Conservation (phyloP, 2,888 invertebrate species). For the Unio pictorum region DNA sequence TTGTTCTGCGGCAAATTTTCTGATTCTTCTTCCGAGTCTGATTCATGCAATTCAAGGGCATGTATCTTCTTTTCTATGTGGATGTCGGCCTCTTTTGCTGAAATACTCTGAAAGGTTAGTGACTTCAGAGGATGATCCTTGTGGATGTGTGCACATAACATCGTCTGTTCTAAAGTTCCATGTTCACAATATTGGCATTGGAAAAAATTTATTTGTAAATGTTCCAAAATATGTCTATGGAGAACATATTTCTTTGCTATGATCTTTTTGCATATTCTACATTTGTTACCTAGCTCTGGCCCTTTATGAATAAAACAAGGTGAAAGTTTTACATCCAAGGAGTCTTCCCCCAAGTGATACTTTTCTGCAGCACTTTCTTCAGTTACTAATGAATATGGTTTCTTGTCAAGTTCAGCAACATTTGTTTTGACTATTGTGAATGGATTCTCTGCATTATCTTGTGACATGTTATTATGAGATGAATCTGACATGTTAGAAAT, state of each 20-base stretch:
- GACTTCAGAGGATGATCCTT: slow-evolving; percentile 27
- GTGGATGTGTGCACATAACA: slow-evolving; percentile 43
- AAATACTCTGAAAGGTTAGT: slow-evolving; percentile 12
- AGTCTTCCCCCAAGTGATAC: slow-evolving; percentile 41
- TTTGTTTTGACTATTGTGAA: slow-evolving; percentile 28
- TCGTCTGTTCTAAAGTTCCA: slow-evolving; percentile 38
- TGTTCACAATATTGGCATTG: slow-evolving; percentile 57
- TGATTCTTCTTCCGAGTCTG: too few relatives aligned
- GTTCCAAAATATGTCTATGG: slow-evolving; percentile 58
- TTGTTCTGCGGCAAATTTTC: too few relatives aligned
- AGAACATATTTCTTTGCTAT: slow-evolving; percentile 56
- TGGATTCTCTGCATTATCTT: slow-evolving; percentile 9
- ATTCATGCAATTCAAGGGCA: too few relatives aligned
- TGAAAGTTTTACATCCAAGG: slow-evolving; percentile 37
- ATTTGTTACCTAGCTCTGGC: slow-evolving; percentile 35
- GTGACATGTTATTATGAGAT: too few relatives aligned
- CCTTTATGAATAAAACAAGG: slow-evolving; percentile 39
- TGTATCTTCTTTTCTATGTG: slow-evolving; percentile 17
- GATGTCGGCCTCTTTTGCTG: slow-evolving; percentile 10
- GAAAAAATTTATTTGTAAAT: slow-evolving; percentile 57
- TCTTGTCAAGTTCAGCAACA: slow-evolving; percentile 7
- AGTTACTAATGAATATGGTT: background rate
- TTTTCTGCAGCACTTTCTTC: slow-evolving; percentile 1
- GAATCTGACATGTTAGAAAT: too few relatives aligned
- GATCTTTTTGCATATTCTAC: slow-evolving; percentile 53